Base-by-base conservation (phyloP, 2,797 vertebrate genomes). In the Parauchenoglanis punctatus region DNA sequence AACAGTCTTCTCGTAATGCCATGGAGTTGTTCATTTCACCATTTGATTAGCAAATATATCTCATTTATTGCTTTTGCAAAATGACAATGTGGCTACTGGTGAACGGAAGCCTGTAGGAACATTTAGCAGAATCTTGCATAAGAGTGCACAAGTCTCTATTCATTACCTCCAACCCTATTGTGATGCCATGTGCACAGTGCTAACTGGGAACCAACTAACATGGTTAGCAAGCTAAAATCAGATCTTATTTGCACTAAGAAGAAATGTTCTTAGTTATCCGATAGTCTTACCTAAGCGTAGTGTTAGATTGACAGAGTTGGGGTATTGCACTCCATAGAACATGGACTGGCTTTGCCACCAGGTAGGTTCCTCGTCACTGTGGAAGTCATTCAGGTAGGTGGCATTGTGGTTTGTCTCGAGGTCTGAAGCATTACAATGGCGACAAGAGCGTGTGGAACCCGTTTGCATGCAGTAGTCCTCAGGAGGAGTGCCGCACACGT, bases 261-360 rank as follows among this genome's bases (percentile, higher is more conserved):
- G 35, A 72, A 44, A 18, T 72, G 31, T 72, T 75, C 23, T 25
- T 75, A 35, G 2, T 20, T 54, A 61, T 49, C 12, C n/a, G 65
- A 63, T 28, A 82, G 59, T 88, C 97, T 97, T 96, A 99, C 97
- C 97, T 87, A 99, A 93, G 83, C 91, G 94, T 13, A 99, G 96
- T 8, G 96, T 98, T 92, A 99, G 93, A 94, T 97, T 98, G 92
- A 99, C 96, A 0, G 97, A 97, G 90, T 93, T 96, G 67, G 98
- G 98, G 92, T 97, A 87, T 95, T 99, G 98, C 89, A 99, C 93
- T 1, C 97, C 96, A 0, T 97, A 97, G 87, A 94, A 97, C 98
- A 99, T 99, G 91, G 98, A 97, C 91, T 97, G 98, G 93, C 98
- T 99, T 94, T 99, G 98, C 98, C 98, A 99, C 97, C 97, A 99